Base-by-base conservation (phyloP, 2,888 invertebrate species). In the Merodon equestris region DNA sequence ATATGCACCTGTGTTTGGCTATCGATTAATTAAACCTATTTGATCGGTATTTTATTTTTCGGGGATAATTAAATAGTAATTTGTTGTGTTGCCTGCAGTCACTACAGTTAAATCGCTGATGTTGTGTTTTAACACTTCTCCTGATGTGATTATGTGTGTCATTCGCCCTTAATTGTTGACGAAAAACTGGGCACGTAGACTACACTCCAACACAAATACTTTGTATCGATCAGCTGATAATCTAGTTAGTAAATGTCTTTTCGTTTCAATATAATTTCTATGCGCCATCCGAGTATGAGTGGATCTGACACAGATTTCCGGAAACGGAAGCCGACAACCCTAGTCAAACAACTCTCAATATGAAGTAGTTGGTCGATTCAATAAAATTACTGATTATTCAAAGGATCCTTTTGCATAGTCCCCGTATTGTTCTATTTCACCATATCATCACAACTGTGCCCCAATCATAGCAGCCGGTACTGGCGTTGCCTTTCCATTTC, bases 361-460 rank as follows among this genome's bases (percentile, higher is more conserved):
- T 68, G 56, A 70, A 2, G 27, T 4, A 79, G 79, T 79, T 74
- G 68, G 74, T 79, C 68, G 47, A 79, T 79, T 79, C 79, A 79
- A 79, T 79, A 79, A 79, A 79, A 79, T 79, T 74, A 79, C 79
- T 79, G 79, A 79, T 79, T 79, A 79, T 79, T 79, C 74, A 79
- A 79, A 79, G 74, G 79, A 60, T 74, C 58, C 68, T 79, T 73
- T 67, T 63, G 74, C 42, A 47, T 79, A 27, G 27, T 27, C 3
- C 3, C 27, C 2, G 27, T 79, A 73, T 79, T 68, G 68, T 79
- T 68, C 61, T 50, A 47, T 1, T 54, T 19, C 40, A 19, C 17
- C 12, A 14, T 44, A 34, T 13, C 19, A 14, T 18, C 19, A 44
- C 48, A 44, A 19, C 54, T 36, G 38, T 27, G 27, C 27, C 7